Evolutionary conservation across 37 sponge, comb jelly and placozoan species (phyloP).

Genomic region (Geodia barretti): DNA sequence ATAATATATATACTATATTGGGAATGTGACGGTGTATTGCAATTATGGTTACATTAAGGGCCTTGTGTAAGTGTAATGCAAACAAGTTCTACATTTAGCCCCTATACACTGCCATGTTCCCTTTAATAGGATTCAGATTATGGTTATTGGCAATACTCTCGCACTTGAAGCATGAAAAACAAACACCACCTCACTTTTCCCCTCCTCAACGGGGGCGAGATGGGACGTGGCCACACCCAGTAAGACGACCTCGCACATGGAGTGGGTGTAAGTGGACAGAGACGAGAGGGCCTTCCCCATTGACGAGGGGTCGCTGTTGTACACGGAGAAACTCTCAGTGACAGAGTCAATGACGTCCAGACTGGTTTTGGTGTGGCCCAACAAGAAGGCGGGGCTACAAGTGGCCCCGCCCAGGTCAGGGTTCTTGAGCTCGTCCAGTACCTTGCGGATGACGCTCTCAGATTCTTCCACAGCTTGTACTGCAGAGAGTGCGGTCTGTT

Average conservation of each 20-base stretch:
- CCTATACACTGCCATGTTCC: too few species aligned
- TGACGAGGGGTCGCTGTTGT: constrained; percentile 44
- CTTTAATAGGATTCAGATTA: too few species aligned
- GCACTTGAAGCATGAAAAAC: neutral
- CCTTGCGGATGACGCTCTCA: constrained; percentile 28
- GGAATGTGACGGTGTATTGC: too few species aligned
- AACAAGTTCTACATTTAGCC: too few species aligned
- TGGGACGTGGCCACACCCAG: constrained; percentile 60
- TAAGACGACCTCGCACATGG: constrained; percentile 43
- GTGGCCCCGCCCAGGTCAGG: constrained; percentile 26
- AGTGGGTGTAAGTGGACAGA: constrained; percentile 47
- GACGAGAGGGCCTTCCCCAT: constrained; percentile 40
- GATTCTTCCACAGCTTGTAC: constrained; percentile 54
- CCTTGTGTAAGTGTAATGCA: too few species aligned
- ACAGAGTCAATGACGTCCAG: constrained; percentile 38
- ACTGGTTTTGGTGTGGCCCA: constrained; percentile 31
- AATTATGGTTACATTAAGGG: too few species aligned
- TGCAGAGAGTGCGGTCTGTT: too few species aligned
- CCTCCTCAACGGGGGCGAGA: constrained; percentile 44
- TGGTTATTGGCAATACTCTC: too few species aligned
- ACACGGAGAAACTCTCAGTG: constrained; percentile 30
- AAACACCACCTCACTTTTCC: constrained; percentile 35
- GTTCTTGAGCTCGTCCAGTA: constrained; percentile 23
- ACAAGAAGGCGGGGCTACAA: constrained; percentile 40
- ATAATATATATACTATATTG: too few species aligned